Base-by-base conservation (phyloP, 2,797 vertebrate genomes). In the Botia kubotai region DNA sequence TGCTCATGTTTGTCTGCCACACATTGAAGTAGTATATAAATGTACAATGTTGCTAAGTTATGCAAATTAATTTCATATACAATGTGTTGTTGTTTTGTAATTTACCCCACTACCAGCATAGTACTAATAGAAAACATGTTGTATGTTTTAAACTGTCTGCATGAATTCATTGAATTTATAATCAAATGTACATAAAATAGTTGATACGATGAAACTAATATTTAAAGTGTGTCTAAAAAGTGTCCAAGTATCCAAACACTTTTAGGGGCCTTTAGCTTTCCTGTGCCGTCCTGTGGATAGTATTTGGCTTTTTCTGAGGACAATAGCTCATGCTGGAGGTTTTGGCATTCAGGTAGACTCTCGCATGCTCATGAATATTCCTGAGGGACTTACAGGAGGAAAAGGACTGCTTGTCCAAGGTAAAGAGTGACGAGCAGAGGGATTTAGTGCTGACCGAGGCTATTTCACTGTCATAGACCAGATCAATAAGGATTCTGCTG, bases 361-460 rank as follows among this genome's bases (percentile, higher is more conserved):
- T 36, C 36, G 16, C 71, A 48, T 74, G 77, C 83, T 87, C 85
- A 87, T 91, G 89, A 91, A 91, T 91, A 91, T 91, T 91, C 89
- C 79, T 85, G 85, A 83, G 84, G 14, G 86, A 85, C 73, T 48
- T 26, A 82, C 83, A 77, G 26, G 66, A 87, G 84, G 77, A 46
- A 66, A 88, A 84, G 81, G 48, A 70, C 79, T 74, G 83, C 83
- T 86, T 85, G 88, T 84, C 77, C 52, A 81, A 75, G 84, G 85
- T 89, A 85, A 60, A 58, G 75, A 1, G 68, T 88, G 88, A 89
- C 87, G 90, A 83, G 84, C 86, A 84, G 87, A 63, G 87, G 83
- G 88, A 86, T 89, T 88, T 87, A 87, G 75, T 87, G 86, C 88
- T 91, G 91, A 91, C 87, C 87, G 89, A 87, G 84, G 89, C 88